A percentile compares a stretch with the other conserved stretches of the same genome.
Evolutionary conservation across 2,888 invertebrate genomes (phyloP).

Genomic region (Chymomyza procnemis): DNA sequence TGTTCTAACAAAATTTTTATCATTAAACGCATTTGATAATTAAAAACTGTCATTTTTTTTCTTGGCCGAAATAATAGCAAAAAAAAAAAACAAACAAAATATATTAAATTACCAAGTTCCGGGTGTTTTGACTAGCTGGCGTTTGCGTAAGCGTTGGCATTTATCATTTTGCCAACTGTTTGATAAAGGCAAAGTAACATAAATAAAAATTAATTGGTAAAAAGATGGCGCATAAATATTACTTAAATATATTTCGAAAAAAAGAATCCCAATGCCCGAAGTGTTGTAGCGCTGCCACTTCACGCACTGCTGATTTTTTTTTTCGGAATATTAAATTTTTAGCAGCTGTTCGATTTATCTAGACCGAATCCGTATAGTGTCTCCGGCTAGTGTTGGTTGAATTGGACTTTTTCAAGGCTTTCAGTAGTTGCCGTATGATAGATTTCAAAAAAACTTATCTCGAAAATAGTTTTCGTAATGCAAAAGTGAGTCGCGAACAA

Average conservation of each 20-base stretch:
- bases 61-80: slow-evolving; percentile 24
- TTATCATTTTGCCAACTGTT: slow-evolving; percentile 74
- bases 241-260: slow-evolving; percentile 56
- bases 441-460: too few relatives aligned
- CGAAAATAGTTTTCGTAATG: too few relatives aligned
- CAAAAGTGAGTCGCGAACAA: too few relatives aligned
- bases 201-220: slow-evolving; percentile 69
- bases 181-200: slow-evolving; percentile 65
- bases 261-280: slow-evolving; percentile 18
- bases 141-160: slow-evolving; percentile 57
- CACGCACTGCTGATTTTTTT: too few relatives aligned
- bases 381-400: too few relatives aligned
- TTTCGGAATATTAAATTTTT: too few relatives aligned
- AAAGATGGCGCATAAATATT: slow-evolving; percentile 54
- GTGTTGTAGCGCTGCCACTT: neutral
- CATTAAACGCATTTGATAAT: slow-evolving; percentile 77
- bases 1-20: slow-evolving; percentile 63
- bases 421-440: too few relatives aligned
- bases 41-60: slow-evolving; percentile 73
- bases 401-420: too few relatives aligned
- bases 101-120: slow-evolving; percentile 66
- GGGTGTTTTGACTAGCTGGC: slow-evolving; percentile 7
- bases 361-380: too few relatives aligned
- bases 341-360: too few relatives aligned
- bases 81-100: slow-evolving; percentile 14